Conservation (phyloP, 2,113 vertebrate genomes). For the Petromus typicus region DNA sequence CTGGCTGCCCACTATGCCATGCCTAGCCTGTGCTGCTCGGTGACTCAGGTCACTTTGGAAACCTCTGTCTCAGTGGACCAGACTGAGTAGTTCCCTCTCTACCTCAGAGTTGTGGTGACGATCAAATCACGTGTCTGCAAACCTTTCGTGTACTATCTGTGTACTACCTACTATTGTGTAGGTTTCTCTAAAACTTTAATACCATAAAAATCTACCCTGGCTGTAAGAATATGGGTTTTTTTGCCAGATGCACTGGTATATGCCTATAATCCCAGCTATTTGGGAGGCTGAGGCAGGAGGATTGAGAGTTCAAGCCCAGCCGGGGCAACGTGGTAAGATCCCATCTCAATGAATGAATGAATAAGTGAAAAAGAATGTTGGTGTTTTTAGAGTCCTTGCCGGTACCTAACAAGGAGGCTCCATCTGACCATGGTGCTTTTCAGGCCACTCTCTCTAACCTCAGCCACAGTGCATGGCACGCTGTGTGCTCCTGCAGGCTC, state of each 20-base stretch:
- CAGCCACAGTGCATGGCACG: background rate
- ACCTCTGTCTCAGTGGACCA: background rate
- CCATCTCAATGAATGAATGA: background rate
- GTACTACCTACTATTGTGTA: too few species aligned
- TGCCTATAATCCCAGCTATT: background rate
- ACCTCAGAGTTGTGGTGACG: background rate
- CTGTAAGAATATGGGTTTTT: background rate
- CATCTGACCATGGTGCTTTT: background rate
- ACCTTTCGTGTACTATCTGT: background rate
- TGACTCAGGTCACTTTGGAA: background rate
- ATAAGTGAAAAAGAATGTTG: background rate
- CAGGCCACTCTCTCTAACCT: background rate
- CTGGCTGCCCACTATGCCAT: background rate
- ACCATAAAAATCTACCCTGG: background rate
- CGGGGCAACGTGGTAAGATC: background rate
- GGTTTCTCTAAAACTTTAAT: background rate
- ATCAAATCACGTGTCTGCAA: background rate
- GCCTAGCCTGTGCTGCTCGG: too few species aligned
- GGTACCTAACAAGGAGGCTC: background rate
- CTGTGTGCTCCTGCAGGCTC: background rate
- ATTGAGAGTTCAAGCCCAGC: background rate
- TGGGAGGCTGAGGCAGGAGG: background rate
- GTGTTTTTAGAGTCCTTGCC: background rate
- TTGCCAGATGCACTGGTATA: background rate
- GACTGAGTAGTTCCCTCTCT: background rate